Base-by-base conservation (phyloP, 2,113 vertebrate genomes). In the Malurus melanocephalus region DNA sequence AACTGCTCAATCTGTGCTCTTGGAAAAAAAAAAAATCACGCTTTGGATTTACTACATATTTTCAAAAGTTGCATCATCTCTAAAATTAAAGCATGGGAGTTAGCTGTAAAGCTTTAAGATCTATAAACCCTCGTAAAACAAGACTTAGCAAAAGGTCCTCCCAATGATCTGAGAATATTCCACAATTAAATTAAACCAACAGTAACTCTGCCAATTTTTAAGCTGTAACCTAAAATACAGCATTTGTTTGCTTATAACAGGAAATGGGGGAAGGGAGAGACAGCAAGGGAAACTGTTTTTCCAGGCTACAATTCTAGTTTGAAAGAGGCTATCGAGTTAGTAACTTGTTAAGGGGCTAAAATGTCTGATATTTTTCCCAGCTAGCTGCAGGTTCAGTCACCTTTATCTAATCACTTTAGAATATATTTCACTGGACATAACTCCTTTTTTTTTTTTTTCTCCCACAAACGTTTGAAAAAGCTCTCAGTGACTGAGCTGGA, bases 251-350 rank as follows among this genome's bases (percentile, higher is more conserved):
- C 84, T 93, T 92, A 6, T 75, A 89, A 95, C 95, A 95, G 95
- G 95, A 95, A 95, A 88, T 93, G 92, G 94, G 95, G 95, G 95
- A 90, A 92, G 95, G 92, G 91, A 95, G 56, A 93, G 30, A 94
- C 72, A 88, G 83, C 73, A 60, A 93, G 73, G 90, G 83, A 90
- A 91, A 85, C 83, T 1, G 6, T 66, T 93, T 93, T 93, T 95
- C 91, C 89, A 93, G 80, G 73, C 89, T 88, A 28, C 30, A 33
- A 79, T 82, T 75, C 52, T 33, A 57, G 61, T 42, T 16, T 67
- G 30, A 80, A 35, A 79, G 62, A 85, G 32, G n/a, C 88, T 71
- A 57, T 75, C 1, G 1, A 76, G 53, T 68, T 24, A 72, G 51
- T 38, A 83, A 78, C 38, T 48, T 3, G 12, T 68, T 90, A 72